Evolutionary conservation across 2,888 invertebrate genomes (phyloP), one percentile per base, ranked within the genome.

Genomic region (Oxytorus armatus): DNA sequence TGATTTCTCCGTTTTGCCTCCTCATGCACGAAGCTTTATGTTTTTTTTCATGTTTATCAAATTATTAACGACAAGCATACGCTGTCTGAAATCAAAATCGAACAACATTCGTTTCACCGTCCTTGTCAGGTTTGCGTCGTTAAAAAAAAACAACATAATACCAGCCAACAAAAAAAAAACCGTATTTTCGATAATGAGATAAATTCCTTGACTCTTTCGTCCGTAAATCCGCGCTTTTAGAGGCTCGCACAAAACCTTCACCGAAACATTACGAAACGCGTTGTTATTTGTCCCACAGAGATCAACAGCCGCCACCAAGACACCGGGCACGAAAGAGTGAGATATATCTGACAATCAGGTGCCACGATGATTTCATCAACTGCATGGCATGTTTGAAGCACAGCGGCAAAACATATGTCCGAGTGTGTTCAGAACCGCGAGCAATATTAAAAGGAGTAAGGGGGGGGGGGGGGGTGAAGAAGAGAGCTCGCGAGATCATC

Each of bases 321-420:
- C 49, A 29, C 55, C 5, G 29, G 3, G 29, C 55, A 21, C 18
- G 8, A 11, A 7, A 18, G 53, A 80, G 57, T 80, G 79, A 80
- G 79, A 72, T 57, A 72, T 57, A 72, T 80, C 79, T 66, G 82
- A 88, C 87, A 87, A 90, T 89, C 90, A 86, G 87, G 85, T 85
- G 82, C 81, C 85, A 84, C 86, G 86, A 90, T 89, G 89, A 90
- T 90, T 90, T 88, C 88, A 90, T 90, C 89, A 89, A 82, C 39
- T 18, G 77, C 83, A 83, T 23, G 53, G 25, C 47, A 49, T 39
- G 55, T 73, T 70, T 66, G 76, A 57, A 70, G 59, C 44, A 23
- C 8, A 3, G 59, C 65, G 79, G 68, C 79, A 77, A 80, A 76
- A 80, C 72, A 68, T 47, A 77, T 76, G 76, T 66, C n/a, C n/a